These are phyloP conservation scores for Odontomachus brunneus DNA, from an alignment of 1,140 invertebrate genomes.

Conservation along the genomic window DNA sequence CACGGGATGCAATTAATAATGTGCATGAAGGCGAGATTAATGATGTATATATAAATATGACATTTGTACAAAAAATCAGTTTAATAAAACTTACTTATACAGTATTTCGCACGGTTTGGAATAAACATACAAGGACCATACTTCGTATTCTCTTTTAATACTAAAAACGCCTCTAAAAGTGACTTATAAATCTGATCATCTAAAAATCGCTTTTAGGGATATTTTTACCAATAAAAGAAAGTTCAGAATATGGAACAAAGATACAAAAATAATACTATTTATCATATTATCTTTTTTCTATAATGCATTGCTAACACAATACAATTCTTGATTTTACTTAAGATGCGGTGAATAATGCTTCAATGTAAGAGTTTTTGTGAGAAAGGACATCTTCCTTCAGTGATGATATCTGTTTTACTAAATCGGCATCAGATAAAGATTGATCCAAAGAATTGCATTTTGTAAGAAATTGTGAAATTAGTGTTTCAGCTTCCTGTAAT, in stretches of 20 bases:
- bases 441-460: slow-evolving; percentile 85
- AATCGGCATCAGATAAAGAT: slow-evolving; percentile 81
- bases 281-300: background rate
- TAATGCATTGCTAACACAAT: background rate
- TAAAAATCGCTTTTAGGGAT: no score
- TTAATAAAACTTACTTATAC: slow-evolving; percentile 37
- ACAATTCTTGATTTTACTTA: slow-evolving; percentile 14
- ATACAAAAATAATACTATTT: slow-evolving; percentile 60
- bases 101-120: background rate
- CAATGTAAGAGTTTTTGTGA: slow-evolving; percentile 86
- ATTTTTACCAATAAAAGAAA: no score
- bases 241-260: no score
- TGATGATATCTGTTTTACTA: slow-evolving; percentile 82
- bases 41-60: background rate
- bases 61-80: slow-evolving; percentile 9
- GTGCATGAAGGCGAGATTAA: background rate
- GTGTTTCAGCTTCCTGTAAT: slow-evolving; percentile 85
- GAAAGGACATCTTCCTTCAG: slow-evolving; percentile 84
- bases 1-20: background rate
- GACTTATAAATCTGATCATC: no score
- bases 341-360: slow-evolving; percentile 69
- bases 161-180: no score
- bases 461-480: slow-evolving; percentile 86
- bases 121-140: background rate
- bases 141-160: no score